Evolutionary conservation across 2,113 vertebrate genomes (phyloP).

Genomic region (Aphelocoma coerulescens): DNA sequence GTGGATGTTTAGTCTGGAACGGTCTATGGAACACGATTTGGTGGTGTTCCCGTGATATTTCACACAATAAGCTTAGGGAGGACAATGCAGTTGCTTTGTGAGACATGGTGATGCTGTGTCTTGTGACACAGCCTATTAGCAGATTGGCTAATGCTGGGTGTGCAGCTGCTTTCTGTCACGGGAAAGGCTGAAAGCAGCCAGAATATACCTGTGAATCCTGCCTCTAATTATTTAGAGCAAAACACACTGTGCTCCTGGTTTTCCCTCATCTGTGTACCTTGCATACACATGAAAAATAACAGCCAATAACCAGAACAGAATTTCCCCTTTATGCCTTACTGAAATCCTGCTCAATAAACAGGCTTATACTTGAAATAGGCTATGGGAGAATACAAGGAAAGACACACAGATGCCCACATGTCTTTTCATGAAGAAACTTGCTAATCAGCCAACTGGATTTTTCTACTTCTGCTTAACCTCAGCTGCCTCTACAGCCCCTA

Average conservation of each 20-base stretch:
- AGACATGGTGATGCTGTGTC: constrained; percentile 62
- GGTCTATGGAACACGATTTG: constrained; percentile 28
- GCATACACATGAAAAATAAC: background rate
- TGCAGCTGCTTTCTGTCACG: constrained; percentile 67
- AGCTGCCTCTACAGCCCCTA: background rate
- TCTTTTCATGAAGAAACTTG: background rate
- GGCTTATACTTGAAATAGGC: background rate
- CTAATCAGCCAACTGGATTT: constrained; percentile 3
- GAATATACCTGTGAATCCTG: constrained; percentile 64
- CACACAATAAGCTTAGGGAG: constrained; percentile 53
- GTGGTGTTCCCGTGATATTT: constrained; percentile 55
- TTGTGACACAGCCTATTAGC: constrained; percentile 67
- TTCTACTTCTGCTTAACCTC: background rate
- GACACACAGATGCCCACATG: background rate
- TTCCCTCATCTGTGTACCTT: background rate
- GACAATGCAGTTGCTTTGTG: constrained; percentile 63
- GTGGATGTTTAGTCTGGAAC: constrained; percentile 36
- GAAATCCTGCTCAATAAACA: background rate
- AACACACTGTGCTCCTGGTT: background rate
- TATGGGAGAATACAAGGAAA: background rate
- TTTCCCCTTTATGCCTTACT: background rate
- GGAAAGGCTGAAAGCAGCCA: constrained; percentile 61
- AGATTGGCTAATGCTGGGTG: constrained; percentile 60
- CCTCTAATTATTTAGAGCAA: constrained; percentile 45
- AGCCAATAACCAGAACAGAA: background rate